These are phyloP conservation scores for Cepaea nemoralis DNA, from an alignment of 1,140 invertebrate genomes.

Conservation along the genomic window DNA sequence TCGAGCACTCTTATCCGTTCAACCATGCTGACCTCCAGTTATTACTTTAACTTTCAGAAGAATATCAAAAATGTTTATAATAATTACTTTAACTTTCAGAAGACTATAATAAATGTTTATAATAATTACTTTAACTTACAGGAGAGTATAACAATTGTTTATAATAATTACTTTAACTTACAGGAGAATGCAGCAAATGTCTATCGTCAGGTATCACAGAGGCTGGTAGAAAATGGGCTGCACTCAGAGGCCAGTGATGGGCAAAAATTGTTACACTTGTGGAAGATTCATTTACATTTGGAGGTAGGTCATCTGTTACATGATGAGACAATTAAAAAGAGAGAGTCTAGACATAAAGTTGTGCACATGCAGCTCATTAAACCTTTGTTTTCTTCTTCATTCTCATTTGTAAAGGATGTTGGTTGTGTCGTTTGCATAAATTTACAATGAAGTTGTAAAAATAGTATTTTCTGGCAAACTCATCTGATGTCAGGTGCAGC, in stretches of 20 bases:
- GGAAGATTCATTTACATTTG: constrained; percentile 64
- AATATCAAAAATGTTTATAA: too few relatives aligned
- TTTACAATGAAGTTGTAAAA: not conserved
- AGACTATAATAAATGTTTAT: too few relatives aligned
- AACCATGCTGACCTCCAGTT: too few relatives aligned
- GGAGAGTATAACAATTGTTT: constrained; percentile 57
- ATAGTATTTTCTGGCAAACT: not conserved
- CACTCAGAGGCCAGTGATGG: constrained; percentile 57
- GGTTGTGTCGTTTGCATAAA: too few relatives aligned
- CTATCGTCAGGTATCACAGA: constrained; percentile 53
- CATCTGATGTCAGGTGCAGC: not conserved
- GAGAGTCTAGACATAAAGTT: too few relatives aligned
- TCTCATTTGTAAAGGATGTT: too few relatives aligned
- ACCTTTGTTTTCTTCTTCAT: too few relatives aligned
- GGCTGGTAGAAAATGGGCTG: constrained; percentile 61
- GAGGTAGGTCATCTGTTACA: constrained; percentile 55
- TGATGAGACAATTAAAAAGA: too few relatives aligned
- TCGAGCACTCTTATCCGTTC: too few relatives aligned
- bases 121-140: constrained; percentile 26
- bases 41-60: too few relatives aligned
- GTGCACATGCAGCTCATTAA: too few relatives aligned
- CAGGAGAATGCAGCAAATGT: constrained; percentile 60
- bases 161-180: not conserved
- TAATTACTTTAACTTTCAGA: too few relatives aligned
- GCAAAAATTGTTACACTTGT: constrained; percentile 65